A percentile compares a stretch with the other conserved stretches of the same genome.
Evolutionary conservation across 2,113 vertebrate species (phyloP).

Genomic region (Acanthochromis polyacanthus): DNA sequence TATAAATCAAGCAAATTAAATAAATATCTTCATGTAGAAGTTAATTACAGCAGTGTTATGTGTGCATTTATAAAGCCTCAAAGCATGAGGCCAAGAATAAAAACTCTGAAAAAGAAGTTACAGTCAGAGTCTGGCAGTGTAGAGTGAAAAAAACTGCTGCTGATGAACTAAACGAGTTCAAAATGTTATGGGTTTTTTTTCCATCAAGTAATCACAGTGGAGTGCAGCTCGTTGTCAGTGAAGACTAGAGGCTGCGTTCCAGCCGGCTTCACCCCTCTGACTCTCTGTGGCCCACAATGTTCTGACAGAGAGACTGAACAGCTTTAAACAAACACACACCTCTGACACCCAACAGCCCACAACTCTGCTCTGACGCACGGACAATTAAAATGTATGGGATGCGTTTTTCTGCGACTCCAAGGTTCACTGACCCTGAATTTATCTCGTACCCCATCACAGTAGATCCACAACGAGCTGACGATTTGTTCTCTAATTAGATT

Average conservation of each 20-base stretch:
- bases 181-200: constrained; percentile 27
- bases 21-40: not conserved
- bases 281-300: constrained; percentile 2
- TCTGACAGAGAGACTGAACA: constrained; percentile 14
- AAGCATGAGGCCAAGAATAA: too few species aligned
- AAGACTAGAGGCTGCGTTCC: constrained; percentile 26
- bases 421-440: too few species aligned
- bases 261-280: constrained; percentile 13
- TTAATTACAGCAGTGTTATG: constrained; percentile 2
- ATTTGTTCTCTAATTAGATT: constrained; percentile 6
- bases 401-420: too few species aligned
- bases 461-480: too few species aligned
- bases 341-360: constrained; percentile 2
- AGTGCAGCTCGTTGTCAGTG: constrained; percentile 4
- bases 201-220: not conserved
- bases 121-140: not conserved
- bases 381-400: too few species aligned
- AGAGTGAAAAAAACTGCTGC: not conserved
- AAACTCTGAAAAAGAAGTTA: constrained; percentile 2
- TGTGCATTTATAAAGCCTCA: not conserved
- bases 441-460: too few species aligned
- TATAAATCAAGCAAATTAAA: not conserved
- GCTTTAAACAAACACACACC: constrained; percentile 13
- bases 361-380: not conserved
- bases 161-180: constrained; percentile 25